phyloP scores from a whole-genome alignment of 2,888 invertebrate species.

The Pristionchus maxplancki region DNA sequence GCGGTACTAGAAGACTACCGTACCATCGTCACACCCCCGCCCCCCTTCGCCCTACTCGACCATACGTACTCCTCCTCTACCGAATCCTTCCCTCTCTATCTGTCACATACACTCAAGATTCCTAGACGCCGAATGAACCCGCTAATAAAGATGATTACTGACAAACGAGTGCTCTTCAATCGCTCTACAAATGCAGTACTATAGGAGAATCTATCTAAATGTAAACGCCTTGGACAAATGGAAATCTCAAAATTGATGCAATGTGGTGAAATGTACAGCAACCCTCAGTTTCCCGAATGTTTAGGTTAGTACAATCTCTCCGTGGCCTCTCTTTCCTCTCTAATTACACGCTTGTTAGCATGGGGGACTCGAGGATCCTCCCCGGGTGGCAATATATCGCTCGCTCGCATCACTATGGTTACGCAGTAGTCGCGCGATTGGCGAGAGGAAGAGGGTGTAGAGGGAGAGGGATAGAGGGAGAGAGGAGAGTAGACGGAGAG shows the following conservation, averaged over 20 bases:
- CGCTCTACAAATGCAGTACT: too few species aligned
- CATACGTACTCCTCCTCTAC: neutral
- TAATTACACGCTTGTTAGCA: neutral
- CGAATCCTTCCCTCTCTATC: neutral
- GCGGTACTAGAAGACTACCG: neutral
- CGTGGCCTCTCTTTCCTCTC: neutral
- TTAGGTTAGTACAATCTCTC: too few species aligned
- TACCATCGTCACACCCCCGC: neutral
- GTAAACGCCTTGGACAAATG: too few species aligned
- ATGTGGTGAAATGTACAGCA: too few species aligned
- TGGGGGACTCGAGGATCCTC: neutral
- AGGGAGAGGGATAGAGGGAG: neutral
- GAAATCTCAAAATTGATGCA: too few species aligned
- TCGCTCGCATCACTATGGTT: neutral
- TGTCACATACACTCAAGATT: neutral
- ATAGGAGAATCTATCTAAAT: too few species aligned
- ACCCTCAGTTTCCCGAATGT: too few species aligned
- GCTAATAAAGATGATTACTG: constrained; percentile 9
- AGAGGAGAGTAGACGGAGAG: neutral
- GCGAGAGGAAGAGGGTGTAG: neutral
- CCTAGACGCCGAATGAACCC: neutral
- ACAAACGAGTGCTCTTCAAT: neutral
- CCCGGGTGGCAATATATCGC: neutral
- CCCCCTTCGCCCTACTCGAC: neutral
- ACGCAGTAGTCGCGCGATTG: neutral